Evolutionary conservation across 2,113 vertebrate species (phyloP), one percentile per base, ranked within the genome.

Genomic region (Pseudopodoces humilis): DNA sequence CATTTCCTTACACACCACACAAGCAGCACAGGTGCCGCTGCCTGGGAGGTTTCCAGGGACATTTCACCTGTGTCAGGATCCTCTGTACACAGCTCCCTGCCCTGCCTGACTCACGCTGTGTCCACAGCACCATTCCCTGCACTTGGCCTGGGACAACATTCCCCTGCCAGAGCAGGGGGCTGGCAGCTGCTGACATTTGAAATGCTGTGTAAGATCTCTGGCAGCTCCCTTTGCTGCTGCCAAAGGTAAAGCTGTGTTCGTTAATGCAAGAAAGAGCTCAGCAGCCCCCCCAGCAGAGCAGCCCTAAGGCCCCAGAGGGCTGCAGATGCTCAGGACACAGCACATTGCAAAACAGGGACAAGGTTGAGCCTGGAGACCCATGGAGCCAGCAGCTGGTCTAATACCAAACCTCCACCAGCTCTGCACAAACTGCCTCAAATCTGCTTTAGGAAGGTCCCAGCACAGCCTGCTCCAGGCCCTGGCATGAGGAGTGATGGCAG

Each of bases 131-230:
- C 89, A 63, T 59, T 90, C 71, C 80, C 43, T 5, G 15, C 60
- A 18, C 33, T 84, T 5, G 3, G 69, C 69, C 77, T 50, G 52
- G 43, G 85, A 82, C 88, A 60, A 58, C 46, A 39, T 44, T 96
- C 28, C 44, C 59, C 31, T 60, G 69, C 65, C 64, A 88, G 60
- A 60, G 83, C 56, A 56, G 64, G 47, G 47, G 2, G 7, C 79
- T 84, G 72, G 88, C 90, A 95, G 67, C 77, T 72, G 77, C 71
- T 95, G 96, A 95, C 90, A 96, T 97, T 96, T 96, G 7, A 90
- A 96, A 79, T 25, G 49, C 88, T 84, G 47, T 53, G 46, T 9
- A 65, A 91, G 74, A 90, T 28, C 44, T 88, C 93, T 93, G 83
- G 79, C 92, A 90, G 79, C 75, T 75, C 68, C 58, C 64, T 64